Evolutionary conservation across 2,888 invertebrate genomes (phyloP).

Genomic region (Philhelius pedissequus): DNA sequence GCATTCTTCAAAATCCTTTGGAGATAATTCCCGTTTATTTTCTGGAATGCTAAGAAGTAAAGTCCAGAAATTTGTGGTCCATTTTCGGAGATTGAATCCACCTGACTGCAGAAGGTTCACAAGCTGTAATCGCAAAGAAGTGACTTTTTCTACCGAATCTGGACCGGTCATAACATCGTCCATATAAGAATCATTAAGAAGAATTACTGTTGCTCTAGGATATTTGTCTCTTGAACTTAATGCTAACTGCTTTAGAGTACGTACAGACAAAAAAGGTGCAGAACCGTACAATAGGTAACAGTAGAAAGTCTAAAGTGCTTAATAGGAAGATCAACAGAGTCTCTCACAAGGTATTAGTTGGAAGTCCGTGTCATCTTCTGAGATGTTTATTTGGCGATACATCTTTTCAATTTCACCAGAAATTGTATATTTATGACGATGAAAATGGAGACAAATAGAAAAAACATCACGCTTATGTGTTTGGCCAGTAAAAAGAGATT

Average conservation of each 20-base stretch:
- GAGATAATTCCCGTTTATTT: neutral
- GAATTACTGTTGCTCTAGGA: constrained; percentile 48
- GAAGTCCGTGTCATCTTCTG: constrained; percentile 13
- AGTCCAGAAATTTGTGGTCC: constrained; percentile 2
- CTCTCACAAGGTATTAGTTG: constrained; percentile 49
- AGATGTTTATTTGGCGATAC: constrained; percentile 40
- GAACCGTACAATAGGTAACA: constrained; percentile 48
- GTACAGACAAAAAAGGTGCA: constrained; percentile 53
- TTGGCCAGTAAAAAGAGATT: constrained; percentile 20
- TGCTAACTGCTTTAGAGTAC: constrained; percentile 57
- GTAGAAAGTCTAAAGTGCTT: constrained; percentile 39
- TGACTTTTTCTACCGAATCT: constrained; percentile 3
- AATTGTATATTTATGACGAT: constrained; percentile 23
- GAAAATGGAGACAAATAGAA: constrained; percentile 19
- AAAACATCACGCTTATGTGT: constrained; percentile 25
- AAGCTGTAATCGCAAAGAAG: neutral
- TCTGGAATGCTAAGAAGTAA: neutral
- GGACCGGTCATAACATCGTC: constrained; percentile 66
- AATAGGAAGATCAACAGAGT: neutral
- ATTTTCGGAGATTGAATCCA: constrained; percentile 14
- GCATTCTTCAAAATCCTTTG: neutral
- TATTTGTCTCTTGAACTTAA: constrained; percentile 31
- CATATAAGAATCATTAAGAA: constrained; percentile 66
- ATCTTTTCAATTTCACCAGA: constrained; percentile 51
- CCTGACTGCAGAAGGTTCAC: neutral